Base-by-base conservation (phyloP, 1,140 invertebrate genomes). In the Microplitis mediator region DNA sequence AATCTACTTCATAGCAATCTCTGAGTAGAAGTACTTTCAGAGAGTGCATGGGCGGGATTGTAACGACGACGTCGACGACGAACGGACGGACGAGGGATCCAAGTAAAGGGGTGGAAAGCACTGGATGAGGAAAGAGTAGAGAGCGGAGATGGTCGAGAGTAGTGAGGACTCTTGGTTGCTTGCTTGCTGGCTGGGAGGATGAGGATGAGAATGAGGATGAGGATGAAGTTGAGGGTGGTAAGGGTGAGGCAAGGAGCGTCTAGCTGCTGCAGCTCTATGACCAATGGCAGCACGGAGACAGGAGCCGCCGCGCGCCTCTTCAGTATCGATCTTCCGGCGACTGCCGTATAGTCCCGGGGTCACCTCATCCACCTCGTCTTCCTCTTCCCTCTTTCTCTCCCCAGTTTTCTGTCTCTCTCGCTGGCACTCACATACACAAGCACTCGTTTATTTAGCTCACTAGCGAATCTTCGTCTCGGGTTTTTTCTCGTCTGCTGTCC, bases 221-320 rank as follows among this genome's bases (percentile, higher is more conserved):
- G 14, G 69, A 75, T 69, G 74, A 77, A 75, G 75, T 76, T 75
- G 77, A 79, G 77, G 73, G 77, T 75, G 60, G 34, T 56, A 56
- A 67, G 62, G 23, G 60, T 16, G 32, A 54, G 72, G 50, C 56
- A 74, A 64, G 69, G 72, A 76, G 77, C 75, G 79, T 77, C 78
- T 80, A 81, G 77, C 82, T 80, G 81, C 80, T 81, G 80, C 79
- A 78, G 79, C 52, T 54, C 79, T 84, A 86, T 86, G 85, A 86
- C 85, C 85, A 87, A 87, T 87, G 84, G 85, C 81, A 78, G 80
- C 68, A 81, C 82, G 80, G 81, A 81, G 83, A 85, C 84, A 83
- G 14, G 68, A 70, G 60, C 23, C 50, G 68, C 79, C 82, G 82
- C 79, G 81, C 82, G 80, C 83, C 83, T 83, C 81, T 81, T 79